Evolutionary conservation across 2,113 vertebrate species (phyloP), one percentile per base, ranked within the genome.

Genomic region (Caretta caretta): DNA sequence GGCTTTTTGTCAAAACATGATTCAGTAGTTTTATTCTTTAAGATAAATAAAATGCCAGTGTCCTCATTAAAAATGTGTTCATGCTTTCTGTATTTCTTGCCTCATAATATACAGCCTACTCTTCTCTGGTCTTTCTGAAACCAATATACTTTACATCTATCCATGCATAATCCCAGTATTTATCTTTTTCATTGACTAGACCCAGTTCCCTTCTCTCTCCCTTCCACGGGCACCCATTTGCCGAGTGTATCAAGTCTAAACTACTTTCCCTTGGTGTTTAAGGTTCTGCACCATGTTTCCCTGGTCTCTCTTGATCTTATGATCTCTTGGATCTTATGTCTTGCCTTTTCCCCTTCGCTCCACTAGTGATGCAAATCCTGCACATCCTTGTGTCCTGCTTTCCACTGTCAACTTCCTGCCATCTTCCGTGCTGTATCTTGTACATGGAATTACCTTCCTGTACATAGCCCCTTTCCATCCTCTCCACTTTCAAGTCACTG

Each of bases 111-210:
- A n/a, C 8, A 72, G 10, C 65, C 35, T 19, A 38, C 38, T 42
- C 69, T 10, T n/a, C 16, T 69, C 56, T 25, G 13, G 2, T 35
- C 29, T 86, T 57, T 69, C 12, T 76, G 35, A 80, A 83, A 82
- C 4, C 13, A 9, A 2, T 42, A 2, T 2, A 0, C 24, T 22
- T 56, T n/a, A 12, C 10, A 1, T 19, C 82, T 38, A 84, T 87
- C 22, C 29, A 51, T 20, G 19, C 10, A 20, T 10, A 85, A 35
- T 38, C 46, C 87, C 89, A 69, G 65, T 31, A 69, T 1, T 65
- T 65, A 49, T 54, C 2, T 0, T 69, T 49, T 85, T 48, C 4
- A 3, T 9, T 51, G 48, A 31, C 29, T 27, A 35, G 10, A 82
- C 56, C n/a, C 0, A n/a, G 42, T 25, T 84, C 22, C 81, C 12